phyloP scores from a whole-genome alignment of 2,888 invertebrate genomes.

The Nomada goodeniana region DNA sequence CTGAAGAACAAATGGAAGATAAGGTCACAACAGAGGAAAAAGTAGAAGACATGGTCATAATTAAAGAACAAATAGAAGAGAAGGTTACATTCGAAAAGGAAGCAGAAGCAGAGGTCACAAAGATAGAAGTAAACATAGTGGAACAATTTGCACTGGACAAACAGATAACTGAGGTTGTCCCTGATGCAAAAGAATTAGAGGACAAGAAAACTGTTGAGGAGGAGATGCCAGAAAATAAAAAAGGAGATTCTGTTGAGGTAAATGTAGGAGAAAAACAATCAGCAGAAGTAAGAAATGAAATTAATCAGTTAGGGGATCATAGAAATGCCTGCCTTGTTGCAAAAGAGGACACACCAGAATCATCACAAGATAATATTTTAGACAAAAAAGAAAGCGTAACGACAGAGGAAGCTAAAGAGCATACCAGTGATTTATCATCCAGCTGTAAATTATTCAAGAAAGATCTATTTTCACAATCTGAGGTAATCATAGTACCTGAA shows the following conservation, averaged over 20 bases:
- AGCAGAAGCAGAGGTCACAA: not conserved
- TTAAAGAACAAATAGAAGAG: not conserved
- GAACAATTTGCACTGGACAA: not conserved
- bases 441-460: not conserved
- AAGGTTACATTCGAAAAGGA: not conserved
- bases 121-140: not conserved
- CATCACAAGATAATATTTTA: not conserved
- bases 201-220: not conserved
- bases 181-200: not conserved
- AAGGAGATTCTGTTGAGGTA: not conserved
- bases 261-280: not conserved
- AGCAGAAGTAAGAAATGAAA: constrained; percentile 5
- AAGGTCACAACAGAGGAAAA: not conserved
- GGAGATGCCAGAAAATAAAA: constrained; percentile 10
- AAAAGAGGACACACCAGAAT: constrained; percentile 16
- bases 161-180: not conserved
- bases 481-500: constrained; percentile 6
- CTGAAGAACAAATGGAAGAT: not conserved
- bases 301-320: not conserved
- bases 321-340: constrained; percentile 2
- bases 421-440: not conserved
- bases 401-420: not conserved
- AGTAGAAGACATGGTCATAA: not conserved
- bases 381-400: not conserved
- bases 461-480: constrained; percentile 34